Evolutionary conservation across 23 tunicate genomes (phyloP).

Genomic region (Ascidia mentula): DNA sequence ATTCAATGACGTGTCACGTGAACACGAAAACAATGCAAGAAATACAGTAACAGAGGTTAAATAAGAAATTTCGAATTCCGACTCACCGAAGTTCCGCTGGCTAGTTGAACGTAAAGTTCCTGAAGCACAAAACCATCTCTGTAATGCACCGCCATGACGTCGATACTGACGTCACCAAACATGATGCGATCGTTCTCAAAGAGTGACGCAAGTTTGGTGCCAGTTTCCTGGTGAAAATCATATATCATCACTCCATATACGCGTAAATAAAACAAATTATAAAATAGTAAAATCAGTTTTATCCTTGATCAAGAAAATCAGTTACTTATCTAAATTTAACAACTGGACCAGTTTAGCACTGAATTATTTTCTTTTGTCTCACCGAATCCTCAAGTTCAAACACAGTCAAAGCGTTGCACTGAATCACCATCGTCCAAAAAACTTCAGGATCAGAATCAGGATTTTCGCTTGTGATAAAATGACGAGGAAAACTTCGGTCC

Average conservation of each 20-base stretch:
- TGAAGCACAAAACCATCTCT: background rate
- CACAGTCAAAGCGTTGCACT: slow-evolving; percentile 1
- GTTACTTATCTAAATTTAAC: too few relatives aligned
- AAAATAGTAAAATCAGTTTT: too few relatives aligned
- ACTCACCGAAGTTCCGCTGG: background rate
- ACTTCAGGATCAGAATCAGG: background rate
- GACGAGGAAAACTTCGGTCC: slow-evolving; percentile 3
- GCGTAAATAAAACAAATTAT: too few relatives aligned
- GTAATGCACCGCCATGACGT: slow-evolving; percentile 2
- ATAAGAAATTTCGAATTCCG: background rate
- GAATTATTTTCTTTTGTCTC: too few relatives aligned
- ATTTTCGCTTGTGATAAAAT: background rate
- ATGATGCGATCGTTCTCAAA: background rate
- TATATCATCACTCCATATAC: too few relatives aligned
- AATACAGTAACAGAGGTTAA: too few relatives aligned
- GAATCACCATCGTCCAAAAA: slow-evolving; percentile 1
- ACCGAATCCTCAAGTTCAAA: background rate
- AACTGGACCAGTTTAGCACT: too few relatives aligned
- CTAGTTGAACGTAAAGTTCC: background rate
- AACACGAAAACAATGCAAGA: too few relatives aligned
- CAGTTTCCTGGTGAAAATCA: background rate
- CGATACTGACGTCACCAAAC: background rate
- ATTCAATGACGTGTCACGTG: too few relatives aligned
- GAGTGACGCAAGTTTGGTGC: background rate
- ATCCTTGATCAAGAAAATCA: too few relatives aligned